Conservation (phyloP, 2,797 vertebrate genomes). For the Sphenodon punctatus region DNA sequence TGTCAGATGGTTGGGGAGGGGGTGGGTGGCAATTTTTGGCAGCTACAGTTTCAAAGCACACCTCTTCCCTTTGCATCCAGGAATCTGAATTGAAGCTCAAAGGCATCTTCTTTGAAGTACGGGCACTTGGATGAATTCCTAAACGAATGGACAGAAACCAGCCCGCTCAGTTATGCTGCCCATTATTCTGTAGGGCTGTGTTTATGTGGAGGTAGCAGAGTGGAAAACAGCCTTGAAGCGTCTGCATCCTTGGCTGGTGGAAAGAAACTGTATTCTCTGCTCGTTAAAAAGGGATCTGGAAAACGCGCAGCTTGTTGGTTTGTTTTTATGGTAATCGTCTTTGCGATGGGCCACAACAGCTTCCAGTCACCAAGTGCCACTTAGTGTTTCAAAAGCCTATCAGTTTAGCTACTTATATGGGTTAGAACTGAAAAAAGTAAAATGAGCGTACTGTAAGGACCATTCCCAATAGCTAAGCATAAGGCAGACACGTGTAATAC, state of each 20-base stretch:
- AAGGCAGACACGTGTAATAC: background rate
- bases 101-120: background rate
- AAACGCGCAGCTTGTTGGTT: background rate
- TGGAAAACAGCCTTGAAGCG: background rate
- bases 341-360: background rate
- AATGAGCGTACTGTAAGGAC: background rate
- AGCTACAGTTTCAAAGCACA: background rate
- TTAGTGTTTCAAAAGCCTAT: background rate
- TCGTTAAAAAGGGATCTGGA: background rate
- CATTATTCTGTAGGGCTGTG: background rate
- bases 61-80: background rate
- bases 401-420: background rate
- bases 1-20: background rate
- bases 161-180: background rate
- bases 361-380: background rate
- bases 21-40: background rate
- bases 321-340: background rate
- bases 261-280: background rate
- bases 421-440: background rate
- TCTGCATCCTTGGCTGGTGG: background rate
- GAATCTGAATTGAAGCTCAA: background rate
- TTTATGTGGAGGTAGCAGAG: background rate
- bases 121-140: background rate
- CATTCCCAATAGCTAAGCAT: background rate
- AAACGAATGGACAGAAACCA: background rate